Base-by-base conservation (phyloP, 1,140 invertebrate genomes). In the Trachymyrmex cornetzi region DNA sequence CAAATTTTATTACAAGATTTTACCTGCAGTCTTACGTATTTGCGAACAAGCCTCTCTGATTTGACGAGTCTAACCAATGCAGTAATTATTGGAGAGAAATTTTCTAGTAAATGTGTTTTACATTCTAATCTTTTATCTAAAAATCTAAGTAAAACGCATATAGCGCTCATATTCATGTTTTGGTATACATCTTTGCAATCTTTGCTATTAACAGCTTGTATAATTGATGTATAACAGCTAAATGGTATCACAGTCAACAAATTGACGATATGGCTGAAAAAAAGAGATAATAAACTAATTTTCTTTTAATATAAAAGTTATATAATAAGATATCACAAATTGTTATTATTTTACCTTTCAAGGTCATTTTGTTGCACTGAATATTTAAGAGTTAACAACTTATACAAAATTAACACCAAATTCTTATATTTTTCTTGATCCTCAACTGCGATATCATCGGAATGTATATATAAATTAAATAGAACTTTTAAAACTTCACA, bases 401-500 rank as follows among this genome's bases (percentile, higher is more conserved):
- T 96, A 64, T 97, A 96, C 24, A 99, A 95, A 77, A 98, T 97
- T 63, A 96, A 96, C 53, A 98, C 97, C 66, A 99, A 93, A 85
- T 97, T 96, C 89, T 97, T 95, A 91, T 97, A 97, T 93, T 97
- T 97, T 1, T 97, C 96, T 90, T 98, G 96, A 91, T 98, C 97
- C 89, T 97, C 97, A 92, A 97, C 96, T 84, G 96, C 95, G 22
- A 93, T 91, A 44, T 95, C 93, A 9, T 95, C 93, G 38, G 94
- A 93, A 16, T 95, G 93, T 86, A 96, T 95, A 63, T 95, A 95
- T 84, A 99, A 94, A 94, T 99, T 99, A 93, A 99, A 99, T 82
- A 99, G 96, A 16, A 97, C 97, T 95, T 99, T 99, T 9, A 99
- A 96, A 88, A 98, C 97, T 95, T 99, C 98, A 95, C 97, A 98